These are phyloP conservation scores for Glyptemys insculpta DNA, from an alignment of 2,797 vertebrate species.

Conservation along the genomic window DNA sequence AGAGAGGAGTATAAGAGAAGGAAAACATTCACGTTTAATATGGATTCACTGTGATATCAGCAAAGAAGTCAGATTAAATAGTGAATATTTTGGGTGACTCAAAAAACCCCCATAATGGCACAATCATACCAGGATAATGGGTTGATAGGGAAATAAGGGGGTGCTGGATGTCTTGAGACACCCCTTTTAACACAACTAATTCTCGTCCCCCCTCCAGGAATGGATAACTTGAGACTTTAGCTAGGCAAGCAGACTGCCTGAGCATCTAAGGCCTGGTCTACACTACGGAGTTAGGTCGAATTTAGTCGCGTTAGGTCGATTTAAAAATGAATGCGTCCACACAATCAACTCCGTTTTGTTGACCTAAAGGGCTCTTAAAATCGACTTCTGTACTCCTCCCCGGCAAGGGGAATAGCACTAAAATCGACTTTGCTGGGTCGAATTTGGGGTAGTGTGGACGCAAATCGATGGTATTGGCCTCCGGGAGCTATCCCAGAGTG, in stretches of 20 bases:
- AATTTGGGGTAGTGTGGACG: no score
- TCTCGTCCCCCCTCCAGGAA: not conserved
- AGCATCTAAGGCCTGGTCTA: not conserved
- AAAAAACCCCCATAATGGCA: not conserved
- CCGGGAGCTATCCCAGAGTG: no score
- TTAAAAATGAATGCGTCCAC: no score
- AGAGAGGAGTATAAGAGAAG: not conserved
- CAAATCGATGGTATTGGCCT: no score
- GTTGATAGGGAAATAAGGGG: not conserved
- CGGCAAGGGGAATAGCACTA: no score
- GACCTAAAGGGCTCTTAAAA: no score
- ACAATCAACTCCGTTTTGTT: no score
- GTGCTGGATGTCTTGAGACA: not conserved
- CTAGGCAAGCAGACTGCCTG: not conserved
- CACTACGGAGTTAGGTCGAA: no score
- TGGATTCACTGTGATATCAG: not conserved
- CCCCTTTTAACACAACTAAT: not conserved
- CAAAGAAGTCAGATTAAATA: not conserved
- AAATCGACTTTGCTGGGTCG: no score
- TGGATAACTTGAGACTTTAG: not conserved
- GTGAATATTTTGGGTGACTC: not conserved
- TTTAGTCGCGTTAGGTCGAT: no score
- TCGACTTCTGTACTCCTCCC: no score
- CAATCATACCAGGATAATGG: not conserved
- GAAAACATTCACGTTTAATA: not conserved